A percentile compares a stretch with the other conserved stretches of the same genome.
Conservation (phyloP, 2,797 vertebrate genomes). For the Peromyscus attwateri region DNA sequence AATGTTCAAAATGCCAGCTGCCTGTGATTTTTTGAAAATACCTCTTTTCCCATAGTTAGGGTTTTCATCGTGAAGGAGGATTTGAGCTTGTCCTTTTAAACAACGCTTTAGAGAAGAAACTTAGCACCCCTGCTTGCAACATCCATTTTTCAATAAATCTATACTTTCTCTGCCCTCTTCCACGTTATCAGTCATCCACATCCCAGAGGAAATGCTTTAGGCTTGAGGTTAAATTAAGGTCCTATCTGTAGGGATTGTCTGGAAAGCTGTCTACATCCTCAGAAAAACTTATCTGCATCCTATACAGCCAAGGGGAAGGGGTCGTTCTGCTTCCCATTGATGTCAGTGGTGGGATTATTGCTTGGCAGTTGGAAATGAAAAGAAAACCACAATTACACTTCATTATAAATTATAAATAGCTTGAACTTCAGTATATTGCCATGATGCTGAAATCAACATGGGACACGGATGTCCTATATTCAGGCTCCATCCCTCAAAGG, state of each 20-base stretch:
- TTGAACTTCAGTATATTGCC: constrained; percentile 71
- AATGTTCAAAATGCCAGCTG: constrained; percentile 65
- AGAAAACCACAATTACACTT: constrained; percentile 70
- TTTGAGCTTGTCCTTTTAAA: constrained; percentile 84
- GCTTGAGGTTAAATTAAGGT: constrained; percentile 89
- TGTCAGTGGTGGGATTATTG: constrained; percentile 76
- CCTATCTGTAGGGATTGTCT: constrained; percentile 86
- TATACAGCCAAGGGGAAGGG: constrained; percentile 63
- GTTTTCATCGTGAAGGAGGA: constrained; percentile 71
- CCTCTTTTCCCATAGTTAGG: constrained; percentile 48
- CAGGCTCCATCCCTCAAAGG: background rate
- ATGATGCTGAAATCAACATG: constrained; percentile 57
- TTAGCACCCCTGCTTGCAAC: constrained; percentile 72
- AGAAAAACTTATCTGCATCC: constrained; percentile 86
- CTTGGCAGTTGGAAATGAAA: constrained; percentile 69
- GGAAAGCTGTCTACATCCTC: constrained; percentile 80
- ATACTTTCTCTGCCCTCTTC: constrained; percentile 83
- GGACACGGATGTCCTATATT: background rate
- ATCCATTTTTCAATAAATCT: constrained; percentile 87
- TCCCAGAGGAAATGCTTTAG: constrained; percentile 86
- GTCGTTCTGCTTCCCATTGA: constrained; percentile 66
- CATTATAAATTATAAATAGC: constrained; percentile 78
- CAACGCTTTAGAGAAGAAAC: constrained; percentile 86
- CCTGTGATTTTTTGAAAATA: constrained; percentile 64
- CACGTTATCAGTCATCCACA: constrained; percentile 85